phyloP scores from a whole-genome alignment of 1,140 invertebrate species.

The Drosophila quadrilineata region DNA sequence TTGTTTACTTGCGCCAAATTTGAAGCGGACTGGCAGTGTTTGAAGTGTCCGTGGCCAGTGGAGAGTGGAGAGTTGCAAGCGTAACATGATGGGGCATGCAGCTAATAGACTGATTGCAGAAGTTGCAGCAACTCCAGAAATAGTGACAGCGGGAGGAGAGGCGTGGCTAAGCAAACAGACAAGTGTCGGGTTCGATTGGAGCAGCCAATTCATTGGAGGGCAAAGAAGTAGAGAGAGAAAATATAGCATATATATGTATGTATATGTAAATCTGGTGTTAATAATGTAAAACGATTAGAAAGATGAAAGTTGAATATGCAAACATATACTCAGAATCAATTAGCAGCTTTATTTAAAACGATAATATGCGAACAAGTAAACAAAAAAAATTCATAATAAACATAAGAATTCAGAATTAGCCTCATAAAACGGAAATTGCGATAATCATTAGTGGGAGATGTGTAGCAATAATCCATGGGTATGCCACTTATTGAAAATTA shows the following conservation, averaged over 20 bases:
- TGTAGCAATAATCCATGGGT: too few relatives aligned
- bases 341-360: not conserved
- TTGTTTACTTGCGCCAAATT: constrained; percentile 72
- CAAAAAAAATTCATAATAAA: not conserved
- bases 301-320: constrained; percentile 32
- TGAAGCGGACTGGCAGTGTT: constrained; percentile 32
- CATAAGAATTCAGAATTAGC: too few relatives aligned
- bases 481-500: too few relatives aligned
- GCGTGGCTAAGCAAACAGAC: not conserved
- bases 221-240: not conserved
- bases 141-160: not conserved
- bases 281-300: constrained; percentile 34
- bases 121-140: constrained; percentile 42
- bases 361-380: not conserved
- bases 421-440: too few relatives aligned
- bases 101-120: constrained; percentile 65
- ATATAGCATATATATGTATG: not conserved
- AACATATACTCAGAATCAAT: not conserved
- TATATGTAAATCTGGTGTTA: constrained; percentile 31
- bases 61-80: not conserved
- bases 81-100: constrained; percentile 42
- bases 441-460: too few relatives aligned
- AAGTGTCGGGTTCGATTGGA: constrained; percentile 63
- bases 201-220: constrained; percentile 24
- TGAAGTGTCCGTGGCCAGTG: constrained; percentile 18